Base-by-base conservation (phyloP, 2,113 vertebrate species). In the Myotis brandtii region DNA sequence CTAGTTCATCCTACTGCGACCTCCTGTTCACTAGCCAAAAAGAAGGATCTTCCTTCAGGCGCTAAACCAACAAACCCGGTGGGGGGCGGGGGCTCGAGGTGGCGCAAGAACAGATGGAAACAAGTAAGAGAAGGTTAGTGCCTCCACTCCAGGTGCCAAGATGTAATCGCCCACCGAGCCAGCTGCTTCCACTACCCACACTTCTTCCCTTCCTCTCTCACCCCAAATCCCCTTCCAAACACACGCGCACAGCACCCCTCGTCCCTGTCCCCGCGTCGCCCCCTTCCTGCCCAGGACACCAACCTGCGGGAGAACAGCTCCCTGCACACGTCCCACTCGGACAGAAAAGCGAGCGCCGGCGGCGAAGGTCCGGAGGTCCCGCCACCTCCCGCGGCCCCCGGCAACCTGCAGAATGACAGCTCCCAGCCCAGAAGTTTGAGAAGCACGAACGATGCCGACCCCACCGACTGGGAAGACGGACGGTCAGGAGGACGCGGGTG, bases 381-480 rank as follows among this genome's bases (percentile, higher is more conserved):
- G 9, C 59, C 46, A 43, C 67, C 50, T 69, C 86, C 86, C 54
- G 54, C 54, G 93, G 76, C 75, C 64, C 80, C 1, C 9, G 85
- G 43, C 82, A 23, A 23, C 69, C 72, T 59, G 20, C 34, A 54
- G 76, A 43, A 62, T 14, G 92, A 88, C 59, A 88, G 86, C 81
- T 76, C 56, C 59, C 11, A 64, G 79, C 64, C 59, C 88, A 66
- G 50, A 97, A 97, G 97, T 97, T 97, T 86, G 91, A 30, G 23
- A 59, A 95, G 94, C 62, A 34, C 40, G n/a, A 56, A 37, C 23
- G 72, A 69, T 30, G 46, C 77, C 46, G 54, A 87, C 48, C 62
- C 85, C 81, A 56, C 14, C 56, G 5, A 46, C 30, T 17, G 17
- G 75, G 54, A 52, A 67, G 77, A 59, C 67, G 30, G 72, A 48